Conservation (phyloP, 2,888 invertebrate species). For the Athetis lepigone region DNA sequence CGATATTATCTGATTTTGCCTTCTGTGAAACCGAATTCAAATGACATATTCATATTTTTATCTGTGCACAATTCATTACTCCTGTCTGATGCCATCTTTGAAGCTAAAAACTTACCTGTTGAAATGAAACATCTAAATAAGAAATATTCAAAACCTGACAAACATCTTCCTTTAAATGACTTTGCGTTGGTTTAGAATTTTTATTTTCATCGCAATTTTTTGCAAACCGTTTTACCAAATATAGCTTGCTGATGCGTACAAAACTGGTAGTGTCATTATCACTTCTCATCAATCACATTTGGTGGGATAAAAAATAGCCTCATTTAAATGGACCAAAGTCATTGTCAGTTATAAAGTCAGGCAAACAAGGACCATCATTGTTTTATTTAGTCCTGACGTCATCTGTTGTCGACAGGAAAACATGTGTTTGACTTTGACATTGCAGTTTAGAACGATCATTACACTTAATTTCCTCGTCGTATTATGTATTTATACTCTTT, state of each 20-base stretch:
- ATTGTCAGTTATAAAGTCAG: constrained; percentile 47
- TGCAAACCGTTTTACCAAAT: neutral
- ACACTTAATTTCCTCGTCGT: constrained; percentile 69
- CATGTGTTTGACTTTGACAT: constrained; percentile 71
- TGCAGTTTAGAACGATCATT: constrained; percentile 74
- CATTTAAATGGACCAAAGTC: constrained; percentile 30
- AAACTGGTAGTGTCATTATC: constrained; percentile 11
- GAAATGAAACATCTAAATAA: constrained; percentile 28
- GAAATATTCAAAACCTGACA: constrained; percentile 22
- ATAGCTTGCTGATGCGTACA: constrained; percentile 6
- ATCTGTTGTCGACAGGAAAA: constrained; percentile 64
- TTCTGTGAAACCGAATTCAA: constrained; percentile 20
- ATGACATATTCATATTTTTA: constrained; percentile 29
- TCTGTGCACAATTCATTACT: constrained; percentile 5
- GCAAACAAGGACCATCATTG: constrained; percentile 61
- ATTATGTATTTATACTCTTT: constrained; percentile 68
- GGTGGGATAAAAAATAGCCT: constrained; percentile 28
- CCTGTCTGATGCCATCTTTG: constrained; percentile 15
- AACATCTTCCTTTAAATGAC: constrained; percentile 16
- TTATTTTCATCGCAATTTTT: constrained; percentile 10
- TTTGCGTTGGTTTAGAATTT: constrained; percentile 9
- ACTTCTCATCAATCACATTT: constrained; percentile 28
- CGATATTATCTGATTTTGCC: constrained; percentile 29
- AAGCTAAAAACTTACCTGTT: constrained; percentile 37
- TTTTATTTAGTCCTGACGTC: constrained; percentile 68